Conservation (phyloP, 2,888 invertebrate species). For the Plebejus melissa region DNA sequence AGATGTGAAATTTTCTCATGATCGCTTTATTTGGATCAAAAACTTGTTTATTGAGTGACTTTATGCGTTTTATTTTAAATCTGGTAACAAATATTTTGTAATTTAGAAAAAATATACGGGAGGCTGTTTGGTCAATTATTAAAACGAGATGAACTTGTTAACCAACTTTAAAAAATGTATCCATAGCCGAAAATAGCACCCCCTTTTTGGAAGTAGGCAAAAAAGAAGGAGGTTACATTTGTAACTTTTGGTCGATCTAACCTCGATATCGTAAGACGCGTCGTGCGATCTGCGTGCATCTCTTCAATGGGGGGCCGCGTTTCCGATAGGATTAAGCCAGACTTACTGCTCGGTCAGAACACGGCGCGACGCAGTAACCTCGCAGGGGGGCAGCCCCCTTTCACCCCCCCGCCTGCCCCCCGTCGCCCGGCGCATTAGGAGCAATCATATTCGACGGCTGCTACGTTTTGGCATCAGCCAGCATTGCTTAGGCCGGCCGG, state of each 20-base stretch:
- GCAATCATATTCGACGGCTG: conserved; percentile 77
- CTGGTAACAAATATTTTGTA: background rate
- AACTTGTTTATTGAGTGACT: background rate
- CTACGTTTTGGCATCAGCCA: conserved; percentile 75
- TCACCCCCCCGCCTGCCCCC: conserved; percentile 46
- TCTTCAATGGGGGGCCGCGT: conserved; percentile 75
- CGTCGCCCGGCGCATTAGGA: conserved; percentile 67
- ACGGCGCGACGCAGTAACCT: conserved; percentile 60
- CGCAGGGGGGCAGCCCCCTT: conserved; percentile 38
- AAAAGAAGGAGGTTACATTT: background rate
- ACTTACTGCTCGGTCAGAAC: conserved; percentile 78
- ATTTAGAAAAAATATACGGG: background rate
- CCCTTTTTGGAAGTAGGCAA: background rate
- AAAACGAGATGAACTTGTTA: background rate
- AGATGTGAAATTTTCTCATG: background rate
- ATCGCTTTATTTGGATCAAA: background rate
- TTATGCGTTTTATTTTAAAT: background rate
- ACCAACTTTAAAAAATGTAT: background rate
- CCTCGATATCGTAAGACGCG: conserved; percentile 51
- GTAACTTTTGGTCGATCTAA: background rate
- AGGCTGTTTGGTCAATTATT: background rate
- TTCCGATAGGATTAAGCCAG: conserved; percentile 78
- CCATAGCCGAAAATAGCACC: too few relatives aligned
- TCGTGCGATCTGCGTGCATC: conserved; percentile 48
- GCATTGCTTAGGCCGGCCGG: conserved; percentile 68